These are phyloP conservation scores for Drosophila oshimai DNA, from an alignment of 1,140 invertebrate genomes.

Conservation along the genomic window DNA sequence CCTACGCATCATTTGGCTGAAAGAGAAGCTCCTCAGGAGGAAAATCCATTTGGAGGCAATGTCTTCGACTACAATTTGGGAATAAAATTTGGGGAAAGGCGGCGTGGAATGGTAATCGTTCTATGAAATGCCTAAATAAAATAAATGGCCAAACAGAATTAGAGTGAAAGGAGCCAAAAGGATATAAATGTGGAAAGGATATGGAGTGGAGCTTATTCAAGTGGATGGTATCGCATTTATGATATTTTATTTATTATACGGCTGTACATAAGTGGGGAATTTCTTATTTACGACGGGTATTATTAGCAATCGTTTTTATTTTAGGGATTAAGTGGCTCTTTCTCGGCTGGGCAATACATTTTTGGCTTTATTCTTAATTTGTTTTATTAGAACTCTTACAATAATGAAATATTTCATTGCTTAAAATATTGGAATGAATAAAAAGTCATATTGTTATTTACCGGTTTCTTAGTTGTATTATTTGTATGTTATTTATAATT, in stretches of 20 bases:
- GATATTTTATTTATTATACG: conserved; percentile 29
- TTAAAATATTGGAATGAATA: no score
- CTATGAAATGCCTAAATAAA: conserved; percentile 77
- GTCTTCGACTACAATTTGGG: neutral
- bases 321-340: neutral
- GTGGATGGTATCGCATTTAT: conserved; percentile 13
- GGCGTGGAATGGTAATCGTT: conserved; percentile 26
- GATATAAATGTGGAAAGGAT: conserved; percentile 1
- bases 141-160: conserved; percentile 80
- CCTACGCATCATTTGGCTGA: conserved; percentile 72
- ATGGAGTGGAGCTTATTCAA: neutral
- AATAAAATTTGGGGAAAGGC: neutral
- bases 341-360: neutral
- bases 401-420: neutral
- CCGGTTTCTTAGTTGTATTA: no score
- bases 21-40: conserved; percentile 45
- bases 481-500: no score
- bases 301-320: conserved; percentile 13
- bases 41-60: neutral
- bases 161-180: conserved; percentile 66
- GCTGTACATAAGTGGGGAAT: conserved; percentile 22
- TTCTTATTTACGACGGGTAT: conserved; percentile 19
- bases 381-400: neutral
- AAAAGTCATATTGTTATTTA: no score
- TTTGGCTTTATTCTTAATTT: neutral